A percentile compares a stretch with the other conserved stretches of the same genome.
Conservation (phyloP, 2,113 vertebrate species). For the Plestiodon gilberti region DNA sequence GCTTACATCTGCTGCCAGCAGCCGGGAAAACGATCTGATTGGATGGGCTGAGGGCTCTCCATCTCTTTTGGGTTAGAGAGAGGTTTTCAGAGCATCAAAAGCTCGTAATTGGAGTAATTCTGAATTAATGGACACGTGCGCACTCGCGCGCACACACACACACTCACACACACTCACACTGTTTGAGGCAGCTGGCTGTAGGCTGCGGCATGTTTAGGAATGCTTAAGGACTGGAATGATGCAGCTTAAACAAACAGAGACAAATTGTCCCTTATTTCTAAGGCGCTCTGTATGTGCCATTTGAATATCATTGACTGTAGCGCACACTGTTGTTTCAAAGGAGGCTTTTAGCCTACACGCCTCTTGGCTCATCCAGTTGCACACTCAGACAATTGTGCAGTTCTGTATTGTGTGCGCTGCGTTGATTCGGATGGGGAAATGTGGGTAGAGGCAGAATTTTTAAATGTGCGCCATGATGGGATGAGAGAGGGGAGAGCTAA, state of each 20-base stretch:
- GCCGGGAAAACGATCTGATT: conserved; percentile 94
- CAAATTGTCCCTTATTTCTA: conserved; percentile 36
- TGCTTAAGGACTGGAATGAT: conserved; percentile 69
- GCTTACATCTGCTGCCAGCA: conserved; percentile 99
- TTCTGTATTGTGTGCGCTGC: not conserved
- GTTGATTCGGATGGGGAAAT: too few species aligned
- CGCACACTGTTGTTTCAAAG: conserved; percentile 48
- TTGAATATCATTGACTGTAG: conserved; percentile 59
- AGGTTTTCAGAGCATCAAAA: conserved; percentile 90
- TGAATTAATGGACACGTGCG: conserved; percentile 87
- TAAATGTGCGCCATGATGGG: not conserved
- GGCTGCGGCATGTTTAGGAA: conserved; percentile 79
- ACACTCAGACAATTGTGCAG: not conserved
- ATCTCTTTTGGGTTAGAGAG: conserved; percentile 88
- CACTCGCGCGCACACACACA: conserved; percentile 14
- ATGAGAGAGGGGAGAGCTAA: not conserved
- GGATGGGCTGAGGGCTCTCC: conserved; percentile 90
- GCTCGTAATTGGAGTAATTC: conserved; percentile 99
- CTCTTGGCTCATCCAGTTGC: too few species aligned
- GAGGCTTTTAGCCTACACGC: not conserved
- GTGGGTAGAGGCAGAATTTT: not conserved
- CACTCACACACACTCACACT: not conserved
- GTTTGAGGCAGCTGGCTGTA: conserved; percentile 86
- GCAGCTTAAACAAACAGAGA: conserved; percentile 24
- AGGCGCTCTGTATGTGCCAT: conserved; percentile 30